A percentile compares a stretch with the other conserved stretches of the same genome.
These are phyloP conservation scores for Diogma glabrata DNA, from an alignment of 2,888 invertebrate species.

Conservation along the genomic window DNA sequence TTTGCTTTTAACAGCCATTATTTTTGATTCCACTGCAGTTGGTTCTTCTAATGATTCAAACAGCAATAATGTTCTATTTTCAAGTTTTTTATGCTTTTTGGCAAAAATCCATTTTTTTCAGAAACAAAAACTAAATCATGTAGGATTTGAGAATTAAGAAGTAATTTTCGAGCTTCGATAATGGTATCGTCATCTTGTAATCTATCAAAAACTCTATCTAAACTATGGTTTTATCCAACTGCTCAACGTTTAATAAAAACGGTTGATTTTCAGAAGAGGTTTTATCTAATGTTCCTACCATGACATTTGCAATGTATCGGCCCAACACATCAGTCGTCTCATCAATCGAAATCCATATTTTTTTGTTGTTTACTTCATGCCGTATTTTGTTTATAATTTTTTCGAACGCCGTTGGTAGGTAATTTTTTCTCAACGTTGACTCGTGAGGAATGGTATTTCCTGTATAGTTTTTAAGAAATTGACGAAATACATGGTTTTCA, in stretches of 20 bases:
- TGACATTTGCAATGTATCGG: not conserved
- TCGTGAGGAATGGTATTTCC: not conserved
- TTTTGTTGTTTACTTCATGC: not conserved
- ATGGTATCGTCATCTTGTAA: too few relatives aligned
- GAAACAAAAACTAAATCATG: too few relatives aligned
- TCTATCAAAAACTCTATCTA: too few relatives aligned
- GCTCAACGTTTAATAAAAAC: not conserved
- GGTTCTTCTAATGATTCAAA: too few relatives aligned
- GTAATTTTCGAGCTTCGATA: too few relatives aligned
- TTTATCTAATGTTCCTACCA: slow-evolving; percentile 1
- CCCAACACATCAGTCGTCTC: not conserved
- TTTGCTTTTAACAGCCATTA: too few relatives aligned
- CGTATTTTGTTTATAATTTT: not conserved
- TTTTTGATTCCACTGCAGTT: too few relatives aligned
- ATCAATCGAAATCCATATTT: not conserved
- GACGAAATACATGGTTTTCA: not conserved
- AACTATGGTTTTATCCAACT: not conserved
- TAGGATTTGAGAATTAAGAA: too few relatives aligned
- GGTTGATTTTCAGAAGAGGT: not conserved
- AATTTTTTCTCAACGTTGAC: not conserved
- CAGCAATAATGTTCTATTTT: too few relatives aligned
- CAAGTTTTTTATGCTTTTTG: too few relatives aligned
- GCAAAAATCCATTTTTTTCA: too few relatives aligned
- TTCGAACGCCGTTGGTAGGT: not conserved
- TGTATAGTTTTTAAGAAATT: not conserved